phyloP scores from a whole-genome alignment of 2,888 invertebrate species.

The Drosophila incognita region DNA sequence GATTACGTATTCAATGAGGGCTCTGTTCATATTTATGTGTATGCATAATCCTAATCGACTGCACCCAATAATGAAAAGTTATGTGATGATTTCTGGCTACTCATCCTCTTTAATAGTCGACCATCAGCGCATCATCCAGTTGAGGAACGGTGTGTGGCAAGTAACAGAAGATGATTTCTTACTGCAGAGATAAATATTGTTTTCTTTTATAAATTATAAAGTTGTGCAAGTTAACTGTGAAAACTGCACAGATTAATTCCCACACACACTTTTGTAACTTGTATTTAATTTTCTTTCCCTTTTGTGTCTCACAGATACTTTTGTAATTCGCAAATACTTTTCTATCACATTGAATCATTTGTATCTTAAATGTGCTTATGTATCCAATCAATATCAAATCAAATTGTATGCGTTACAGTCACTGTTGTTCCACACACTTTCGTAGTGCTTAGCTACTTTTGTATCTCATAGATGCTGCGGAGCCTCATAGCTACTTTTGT shows the following conservation, averaged over 20 bases:
- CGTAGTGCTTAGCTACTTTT: background rate
- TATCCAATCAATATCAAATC: background rate
- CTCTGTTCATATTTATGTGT: constrained; percentile 17
- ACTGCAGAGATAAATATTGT: background rate
- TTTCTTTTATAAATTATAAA: background rate
- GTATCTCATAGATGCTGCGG: background rate
- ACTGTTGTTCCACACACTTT: background rate
- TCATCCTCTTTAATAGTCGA: constrained; percentile 46
- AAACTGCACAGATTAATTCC: background rate
- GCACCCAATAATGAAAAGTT: constrained; percentile 53
- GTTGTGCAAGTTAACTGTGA: background rate
- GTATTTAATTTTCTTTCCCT: background rate
- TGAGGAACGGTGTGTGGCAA: background rate
- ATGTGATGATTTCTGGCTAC: constrained; percentile 67
- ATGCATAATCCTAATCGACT: constrained; percentile 40
- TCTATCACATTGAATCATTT: background rate
- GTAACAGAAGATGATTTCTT: background rate
- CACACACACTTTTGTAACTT: background rate
- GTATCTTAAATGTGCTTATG: background rate
- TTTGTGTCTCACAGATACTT: background rate
- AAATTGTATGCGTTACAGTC: background rate
- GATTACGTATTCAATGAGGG: constrained; percentile 41
- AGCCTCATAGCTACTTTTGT: background rate
- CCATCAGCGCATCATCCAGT: background rate
- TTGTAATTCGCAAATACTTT: background rate